A percentile compares a stretch with the other conserved stretches of the same genome.
These are phyloP conservation scores for Labroides dimidiatus DNA, from an alignment of 2,797 vertebrate genomes.

Conservation along the genomic window DNA sequence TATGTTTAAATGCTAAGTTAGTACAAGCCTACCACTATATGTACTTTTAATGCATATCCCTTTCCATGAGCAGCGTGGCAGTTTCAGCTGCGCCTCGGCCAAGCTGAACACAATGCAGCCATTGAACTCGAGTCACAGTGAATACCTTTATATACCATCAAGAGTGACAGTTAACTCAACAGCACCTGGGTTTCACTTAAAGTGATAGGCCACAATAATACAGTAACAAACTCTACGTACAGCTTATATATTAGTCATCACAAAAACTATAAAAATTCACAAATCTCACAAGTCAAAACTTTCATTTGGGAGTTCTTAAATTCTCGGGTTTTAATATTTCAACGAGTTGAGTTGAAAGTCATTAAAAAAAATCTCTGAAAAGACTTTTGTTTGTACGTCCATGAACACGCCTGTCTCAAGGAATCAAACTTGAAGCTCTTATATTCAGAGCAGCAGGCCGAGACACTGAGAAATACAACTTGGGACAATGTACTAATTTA, in stretches of 20 bases:
- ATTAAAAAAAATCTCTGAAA: neutral
- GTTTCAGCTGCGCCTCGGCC: slow-evolving; percentile 48
- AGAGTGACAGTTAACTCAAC: slow-evolving; percentile 50
- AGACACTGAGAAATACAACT: neutral
- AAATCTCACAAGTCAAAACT: neutral
- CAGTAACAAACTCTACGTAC: neutral
- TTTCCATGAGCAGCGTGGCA: slow-evolving; percentile 43
- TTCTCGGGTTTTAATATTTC: neutral
- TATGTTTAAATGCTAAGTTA: slow-evolving; percentile 34
- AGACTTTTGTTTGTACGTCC: neutral
- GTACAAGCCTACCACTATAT: slow-evolving; percentile 46
- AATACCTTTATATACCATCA: slow-evolving; percentile 73
- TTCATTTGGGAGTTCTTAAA: neutral
- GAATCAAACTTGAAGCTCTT: neutral
- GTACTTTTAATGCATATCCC: slow-evolving; percentile 45
- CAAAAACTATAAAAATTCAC: slow-evolving; percentile 11
- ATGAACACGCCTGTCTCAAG: neutral
- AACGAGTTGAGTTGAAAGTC: slow-evolving; percentile 2
- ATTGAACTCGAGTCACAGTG: slow-evolving; percentile 75
- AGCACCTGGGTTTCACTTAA: slow-evolving; percentile 66
- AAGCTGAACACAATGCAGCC: slow-evolving; percentile 71
- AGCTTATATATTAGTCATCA: slow-evolving; percentile 9
- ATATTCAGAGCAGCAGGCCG: neutral
- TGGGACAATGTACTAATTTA: neutral
- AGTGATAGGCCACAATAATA: slow-evolving; percentile 32